Evolutionary conservation across 1,140 invertebrate genomes (phyloP), one percentile per base, ranked within the genome.

Genomic region (Cydia fagiglandana): DNA sequence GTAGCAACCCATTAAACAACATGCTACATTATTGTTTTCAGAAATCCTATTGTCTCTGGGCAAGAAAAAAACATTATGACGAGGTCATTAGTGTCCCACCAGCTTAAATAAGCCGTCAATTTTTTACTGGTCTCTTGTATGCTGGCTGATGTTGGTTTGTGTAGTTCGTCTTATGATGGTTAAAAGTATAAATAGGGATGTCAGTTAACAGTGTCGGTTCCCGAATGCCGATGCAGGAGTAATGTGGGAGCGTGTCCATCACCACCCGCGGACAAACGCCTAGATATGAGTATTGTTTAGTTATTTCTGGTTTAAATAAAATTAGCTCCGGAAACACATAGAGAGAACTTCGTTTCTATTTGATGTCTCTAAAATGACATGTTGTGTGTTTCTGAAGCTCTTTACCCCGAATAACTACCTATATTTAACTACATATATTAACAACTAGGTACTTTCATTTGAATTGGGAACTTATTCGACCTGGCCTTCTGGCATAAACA

Each of bases 111-210:
- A 45, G 28, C n/a, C 73, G 73, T 45, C 79, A 73, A 73, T 24
- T 78, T 47, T 77, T 78, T 74, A 56, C 68, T 73, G 81, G 80
- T 61, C 81, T 75, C 30, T n/a, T 41, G 4, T 68, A 68, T 12
- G 10, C n/a, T 12, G 41, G 15, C 47, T 41, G 45, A 66, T 47
- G 30, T 45, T 56, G 28, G 73, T 76, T 75, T 50, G 12, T 68
- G 30, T 45, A 66, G 76, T 61, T 79, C 77, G 74, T 75, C 12
- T 76, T 74, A 70, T 45, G n/a, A 15, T 76, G 66, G 76, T 64
- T n/a, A n/a, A 45, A 50, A 20, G 73, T 82, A 84, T 84, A 83
- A 82, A 83, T 84, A 84, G 83, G 83, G 78, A 73, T 78, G 78
- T 81, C 80, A 78, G 75, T 81, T 84, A 80, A 66, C 82, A 78